Evolutionary conservation across 1,140 invertebrate species (phyloP).

Genomic region (Acyrthosiphon pisum): DNA sequence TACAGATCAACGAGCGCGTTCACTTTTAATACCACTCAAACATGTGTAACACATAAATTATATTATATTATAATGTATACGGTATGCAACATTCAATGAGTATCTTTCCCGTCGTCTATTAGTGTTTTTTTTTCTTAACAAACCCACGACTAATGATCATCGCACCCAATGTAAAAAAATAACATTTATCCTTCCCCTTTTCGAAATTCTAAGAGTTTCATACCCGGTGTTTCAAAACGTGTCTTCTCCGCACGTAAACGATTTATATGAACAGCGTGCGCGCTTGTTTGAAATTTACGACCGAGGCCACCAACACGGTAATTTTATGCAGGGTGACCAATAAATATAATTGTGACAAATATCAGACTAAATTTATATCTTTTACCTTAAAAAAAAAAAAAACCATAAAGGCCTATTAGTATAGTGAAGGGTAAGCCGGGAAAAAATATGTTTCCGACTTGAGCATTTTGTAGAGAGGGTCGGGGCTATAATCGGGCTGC

Average conservation of each 20-base stretch:
- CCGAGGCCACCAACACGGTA: slow-evolving; percentile 38
- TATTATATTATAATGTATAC: not conserved
- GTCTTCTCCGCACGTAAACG: slow-evolving; percentile 33
- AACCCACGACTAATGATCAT: not conserved
- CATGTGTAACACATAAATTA: slow-evolving; percentile 1
- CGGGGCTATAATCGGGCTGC: slow-evolving; percentile 33
- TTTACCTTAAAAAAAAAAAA: slow-evolving; percentile 39
- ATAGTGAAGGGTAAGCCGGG: slow-evolving; percentile 34
- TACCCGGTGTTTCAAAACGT: not conserved
- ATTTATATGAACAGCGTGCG: slow-evolving; percentile 28
- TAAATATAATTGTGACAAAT: slow-evolving; percentile 50
- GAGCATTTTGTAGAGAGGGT: slow-evolving; percentile 35
- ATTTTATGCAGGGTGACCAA: slow-evolving; percentile 41
- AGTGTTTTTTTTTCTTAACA: not conserved
- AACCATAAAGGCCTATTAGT: slow-evolving; percentile 45
- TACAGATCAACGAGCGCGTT: not conserved
- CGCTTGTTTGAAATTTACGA: slow-evolving; percentile 33
- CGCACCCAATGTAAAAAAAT: not conserved
- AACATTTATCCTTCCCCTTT: not conserved
- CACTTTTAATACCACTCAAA: not conserved
- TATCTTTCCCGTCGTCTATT: not conserved
- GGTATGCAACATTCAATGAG: not conserved
- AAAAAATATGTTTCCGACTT: slow-evolving; percentile 51
- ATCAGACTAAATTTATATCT: slow-evolving; percentile 26
- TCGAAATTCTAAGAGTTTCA: not conserved